A percentile compares a stretch with the other conserved stretches of the same genome.
Evolutionary conservation across 2,113 vertebrate genomes (phyloP).

Genomic region (Bungarus multicinctus): DNA sequence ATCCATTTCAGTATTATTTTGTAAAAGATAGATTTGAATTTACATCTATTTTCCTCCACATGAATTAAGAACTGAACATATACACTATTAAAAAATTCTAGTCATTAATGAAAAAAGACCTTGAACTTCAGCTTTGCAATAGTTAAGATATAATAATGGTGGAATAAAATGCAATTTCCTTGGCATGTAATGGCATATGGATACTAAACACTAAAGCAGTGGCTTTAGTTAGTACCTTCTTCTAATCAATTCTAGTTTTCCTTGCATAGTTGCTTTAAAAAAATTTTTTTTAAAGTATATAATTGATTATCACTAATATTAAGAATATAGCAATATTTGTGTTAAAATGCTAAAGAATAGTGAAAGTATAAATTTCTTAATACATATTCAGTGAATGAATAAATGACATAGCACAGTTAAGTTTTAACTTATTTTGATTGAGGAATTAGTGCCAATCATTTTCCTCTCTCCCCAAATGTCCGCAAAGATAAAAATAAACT

Average conservation of each 20-base stretch:
- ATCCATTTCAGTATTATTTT: slow-evolving; percentile 35
- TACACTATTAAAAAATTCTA: slow-evolving; percentile 39
- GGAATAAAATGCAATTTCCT: slow-evolving; percentile 37
- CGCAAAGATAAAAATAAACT: not conserved
- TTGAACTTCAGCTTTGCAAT: slow-evolving; percentile 45
- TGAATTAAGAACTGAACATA: slow-evolving; percentile 39
- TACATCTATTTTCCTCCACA: slow-evolving; percentile 19
- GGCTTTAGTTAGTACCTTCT: slow-evolving; percentile 30
- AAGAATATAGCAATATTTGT: not conserved
- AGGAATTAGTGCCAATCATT: not conserved
- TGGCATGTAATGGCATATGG: slow-evolving; percentile 14
- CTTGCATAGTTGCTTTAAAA: not conserved
- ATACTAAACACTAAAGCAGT: slow-evolving; percentile 35
- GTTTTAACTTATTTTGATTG: not conserved
- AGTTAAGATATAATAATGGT: slow-evolving; percentile 42
- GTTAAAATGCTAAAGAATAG: not conserved
- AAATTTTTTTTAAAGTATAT: not conserved
- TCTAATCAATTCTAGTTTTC: slow-evolving; percentile 46
- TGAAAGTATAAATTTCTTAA: not conserved
- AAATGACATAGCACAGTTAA: not conserved
- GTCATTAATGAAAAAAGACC: slow-evolving; percentile 36
- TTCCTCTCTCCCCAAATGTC: not conserved
- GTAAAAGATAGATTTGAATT: slow-evolving; percentile 32
- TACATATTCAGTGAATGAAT: not conserved
- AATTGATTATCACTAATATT: not conserved